Percentiles rank a stretch among this genome's conserved stretches.
phyloP scores from a whole-genome alignment of 1,140 invertebrate species.

The Tetramorium simillimum region DNA sequence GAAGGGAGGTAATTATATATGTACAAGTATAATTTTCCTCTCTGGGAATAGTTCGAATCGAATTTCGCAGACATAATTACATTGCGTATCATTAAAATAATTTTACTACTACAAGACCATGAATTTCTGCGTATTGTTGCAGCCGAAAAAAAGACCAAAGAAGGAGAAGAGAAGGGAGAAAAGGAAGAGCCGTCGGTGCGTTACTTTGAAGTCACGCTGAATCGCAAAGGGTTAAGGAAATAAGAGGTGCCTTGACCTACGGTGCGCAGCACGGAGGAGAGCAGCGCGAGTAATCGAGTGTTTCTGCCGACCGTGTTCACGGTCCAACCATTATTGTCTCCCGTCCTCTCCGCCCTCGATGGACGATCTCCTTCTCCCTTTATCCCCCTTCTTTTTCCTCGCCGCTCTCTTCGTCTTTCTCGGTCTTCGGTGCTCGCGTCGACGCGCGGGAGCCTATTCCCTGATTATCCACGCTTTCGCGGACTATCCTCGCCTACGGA shows the following conservation, averaged over 20 bases:
- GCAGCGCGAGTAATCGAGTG: slow-evolving; percentile 37
- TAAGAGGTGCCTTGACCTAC: slow-evolving; percentile 61
- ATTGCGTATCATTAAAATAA: slow-evolving; percentile 2
- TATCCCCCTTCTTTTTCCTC: slow-evolving; percentile 18
- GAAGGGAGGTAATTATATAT: neutral
- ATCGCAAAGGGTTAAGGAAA: slow-evolving; percentile 47
- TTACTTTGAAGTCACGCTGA: slow-evolving; percentile 55
- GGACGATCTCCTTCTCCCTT: slow-evolving; percentile 11
- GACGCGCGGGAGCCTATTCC: slow-evolving; percentile 45
- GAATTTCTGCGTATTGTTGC: slow-evolving; percentile 6
- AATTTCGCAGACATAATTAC: slow-evolving; percentile 15
- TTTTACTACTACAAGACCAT: slow-evolving; percentile 14
- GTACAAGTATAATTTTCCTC: neutral
- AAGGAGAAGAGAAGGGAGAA: neutral
- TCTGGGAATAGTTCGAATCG: neutral
- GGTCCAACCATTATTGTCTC: slow-evolving; percentile 39
- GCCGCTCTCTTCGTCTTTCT: neutral
- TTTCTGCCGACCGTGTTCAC: slow-evolving; percentile 38
- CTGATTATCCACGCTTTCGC: slow-evolving; percentile 68
- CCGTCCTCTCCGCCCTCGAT: neutral
- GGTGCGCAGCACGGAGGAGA: slow-evolving; percentile 25
- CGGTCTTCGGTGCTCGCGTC: neutral
- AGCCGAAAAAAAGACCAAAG: neutral
- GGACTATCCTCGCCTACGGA: slow-evolving; percentile 61
- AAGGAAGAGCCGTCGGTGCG: neutral